Evolutionary conservation across 2,888 invertebrate genomes (phyloP), one percentile per base, ranked within the genome.

Genomic region (Ophion slaviceki): DNA sequence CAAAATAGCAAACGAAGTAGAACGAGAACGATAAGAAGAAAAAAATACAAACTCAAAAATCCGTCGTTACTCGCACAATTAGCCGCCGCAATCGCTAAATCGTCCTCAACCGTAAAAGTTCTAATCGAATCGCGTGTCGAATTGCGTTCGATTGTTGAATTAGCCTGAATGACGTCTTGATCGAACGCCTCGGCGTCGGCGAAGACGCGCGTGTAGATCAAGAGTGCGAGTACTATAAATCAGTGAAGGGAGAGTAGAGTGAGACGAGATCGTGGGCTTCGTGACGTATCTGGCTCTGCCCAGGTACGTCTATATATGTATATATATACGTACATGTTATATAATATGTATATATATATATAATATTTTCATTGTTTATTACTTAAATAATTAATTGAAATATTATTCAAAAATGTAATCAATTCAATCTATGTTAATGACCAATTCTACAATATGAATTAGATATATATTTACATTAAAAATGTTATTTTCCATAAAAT

Each of bases 131-230:
- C 80, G 71, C 82, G 68, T 72, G 79, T 24, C 68, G 84, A 57
- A 75, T 74, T 32, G 77, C 72, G 82, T 40, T 80, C 78, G 72
- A 71, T 77, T 61, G 82, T 83, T 80, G 77, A 85, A 83, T 87
- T 85, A 82, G 78, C 75, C 74, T 81, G 80, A 85, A 87, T 87
- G 64, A 70, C 67, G 75, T 17, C 76, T 70, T 66, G 84, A 85
- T 86, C 72, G 83, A 85, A 64, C 20, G 67, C 66, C 40, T 80
- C 72, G 81, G 79, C 70, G 20, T 53, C 20, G 62, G 53, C 64
- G 61, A 24, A 66, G 11, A n/a, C 53, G 66, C 20, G 11, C 14
- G 14, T 53, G 17, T 24, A 28, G n/a, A 47, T 77, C 67, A 61
- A 45, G 68, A 72, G 45, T 45, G 71, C 53, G 62, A 36, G 24